Evolutionary conservation across 2,797 vertebrate species (phyloP).

Genomic region (Anas acuta): DNA sequence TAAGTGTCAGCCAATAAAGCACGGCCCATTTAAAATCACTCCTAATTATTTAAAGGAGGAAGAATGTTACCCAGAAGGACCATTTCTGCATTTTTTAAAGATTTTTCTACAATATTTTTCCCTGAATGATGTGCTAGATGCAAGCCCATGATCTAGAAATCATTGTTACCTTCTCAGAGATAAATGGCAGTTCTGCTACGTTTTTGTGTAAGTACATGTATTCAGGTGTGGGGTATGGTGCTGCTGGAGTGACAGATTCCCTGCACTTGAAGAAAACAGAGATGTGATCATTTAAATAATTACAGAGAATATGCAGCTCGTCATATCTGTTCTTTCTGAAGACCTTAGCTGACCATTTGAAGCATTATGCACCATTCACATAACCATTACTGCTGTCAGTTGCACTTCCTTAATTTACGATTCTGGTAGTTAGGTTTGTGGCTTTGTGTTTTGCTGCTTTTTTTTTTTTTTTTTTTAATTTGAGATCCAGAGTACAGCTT

Average conservation of each 20-base stretch:
- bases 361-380: not conserved
- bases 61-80: slow-evolving; percentile 36
- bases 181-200: not conserved
- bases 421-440: not conserved
- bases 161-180: not conserved
- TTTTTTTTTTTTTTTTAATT: not conserved
- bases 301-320: not conserved
- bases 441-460: not conserved
- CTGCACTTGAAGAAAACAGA: not conserved
- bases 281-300: not conserved
- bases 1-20: not conserved
- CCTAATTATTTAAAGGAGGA: slow-evolving; percentile 18
- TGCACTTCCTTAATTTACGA: not conserved
- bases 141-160: slow-evolving; percentile 22
- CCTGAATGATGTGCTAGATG: not conserved
- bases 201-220: not conserved
- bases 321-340: not conserved
- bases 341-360: not conserved
- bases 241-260: not conserved
- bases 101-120: not conserved
- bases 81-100: slow-evolving; percentile 38
- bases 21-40: not conserved
- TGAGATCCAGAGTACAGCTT: not conserved
- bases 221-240: not conserved
- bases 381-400: accelerated